phyloP scores from a whole-genome alignment of 2,113 vertebrate species.

The Thymallus thymallus region DNA sequence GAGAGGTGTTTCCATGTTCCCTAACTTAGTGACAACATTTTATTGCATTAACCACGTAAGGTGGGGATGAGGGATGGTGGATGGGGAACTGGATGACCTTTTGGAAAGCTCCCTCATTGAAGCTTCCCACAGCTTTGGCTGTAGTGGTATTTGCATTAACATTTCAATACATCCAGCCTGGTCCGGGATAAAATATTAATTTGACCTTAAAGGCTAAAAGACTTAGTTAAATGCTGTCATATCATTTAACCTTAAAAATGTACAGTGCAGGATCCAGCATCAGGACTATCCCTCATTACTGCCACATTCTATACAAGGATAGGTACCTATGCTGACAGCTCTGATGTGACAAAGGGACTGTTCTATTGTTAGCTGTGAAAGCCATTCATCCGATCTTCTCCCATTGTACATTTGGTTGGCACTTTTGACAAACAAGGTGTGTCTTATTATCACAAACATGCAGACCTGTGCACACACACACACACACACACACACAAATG shows the following conservation, averaged over 20 bases:
- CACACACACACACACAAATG: constrained; percentile 25
- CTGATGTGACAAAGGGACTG: constrained; percentile 56
- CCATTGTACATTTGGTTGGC: constrained; percentile 39
- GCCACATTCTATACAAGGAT: constrained; percentile 57
- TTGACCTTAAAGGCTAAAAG: constrained; percentile 76
- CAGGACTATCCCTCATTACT: constrained; percentile 72
- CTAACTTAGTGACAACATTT: background rate
- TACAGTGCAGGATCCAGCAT: constrained; percentile 51
- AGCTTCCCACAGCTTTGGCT: constrained; percentile 60
- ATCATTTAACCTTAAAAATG: constrained; percentile 78
- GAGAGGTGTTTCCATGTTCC: background rate
- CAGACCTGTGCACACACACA: background rate
- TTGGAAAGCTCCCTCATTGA: constrained; percentile 62
- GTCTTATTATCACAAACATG: constrained; percentile 53
- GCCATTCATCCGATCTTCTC: constrained; percentile 47
- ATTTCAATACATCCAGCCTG: constrained; percentile 75
- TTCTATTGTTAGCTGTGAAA: constrained; percentile 45
- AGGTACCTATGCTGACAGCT: constrained; percentile 53
- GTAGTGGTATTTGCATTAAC: constrained; percentile 75
- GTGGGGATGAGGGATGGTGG: constrained; percentile 13
- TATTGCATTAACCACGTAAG: background rate
- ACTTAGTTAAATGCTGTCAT: constrained; percentile 76
- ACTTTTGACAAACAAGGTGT: constrained; percentile 51
- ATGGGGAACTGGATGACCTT: constrained; percentile 69
- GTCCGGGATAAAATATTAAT: constrained; percentile 74